phyloP scores from a whole-genome alignment of 2,113 vertebrate species.

The Myocastor coypus region DNA sequence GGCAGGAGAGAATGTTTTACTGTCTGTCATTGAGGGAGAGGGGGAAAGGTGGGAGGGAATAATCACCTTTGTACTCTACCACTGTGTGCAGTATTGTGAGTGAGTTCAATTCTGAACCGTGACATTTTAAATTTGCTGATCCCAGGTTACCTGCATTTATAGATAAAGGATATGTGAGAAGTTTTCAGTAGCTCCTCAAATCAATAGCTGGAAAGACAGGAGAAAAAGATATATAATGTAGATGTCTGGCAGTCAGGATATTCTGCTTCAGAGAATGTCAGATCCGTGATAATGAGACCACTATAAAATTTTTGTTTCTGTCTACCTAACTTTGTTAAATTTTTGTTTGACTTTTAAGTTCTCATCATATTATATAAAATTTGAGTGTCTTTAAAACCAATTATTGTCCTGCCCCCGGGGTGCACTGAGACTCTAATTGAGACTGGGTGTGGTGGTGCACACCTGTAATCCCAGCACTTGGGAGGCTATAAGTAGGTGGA shows the following conservation, averaged over 20 bases:
- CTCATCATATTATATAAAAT: background rate
- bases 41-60: background rate
- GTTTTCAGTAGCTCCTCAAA: slow-evolving; percentile 39
- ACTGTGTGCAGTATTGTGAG: background rate
- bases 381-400: slow-evolving; percentile 14
- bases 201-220: slow-evolving; percentile 13
- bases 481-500: too few species aligned
- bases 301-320: slow-evolving; percentile 29
- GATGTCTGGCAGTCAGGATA: slow-evolving; percentile 2
- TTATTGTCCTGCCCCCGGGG: background rate
- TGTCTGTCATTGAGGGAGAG: background rate
- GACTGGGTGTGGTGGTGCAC: too few species aligned
- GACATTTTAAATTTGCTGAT: slow-evolving; percentile 52
- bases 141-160: background rate
- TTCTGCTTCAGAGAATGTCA: slow-evolving; percentile 25
- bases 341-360: slow-evolving; percentile 44
- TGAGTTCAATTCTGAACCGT: background rate
- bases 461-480: too few species aligned
- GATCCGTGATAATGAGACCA: background rate
- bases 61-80: background rate
- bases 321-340: slow-evolving; percentile 32
- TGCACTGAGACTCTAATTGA: too few species aligned
- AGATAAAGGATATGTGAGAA: slow-evolving; percentile 21
- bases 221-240: slow-evolving; percentile 17
- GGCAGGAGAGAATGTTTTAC: background rate